These are phyloP conservation scores for Bombus waltoni DNA, from an alignment of 1,140 invertebrate genomes.

Conservation along the genomic window DNA sequence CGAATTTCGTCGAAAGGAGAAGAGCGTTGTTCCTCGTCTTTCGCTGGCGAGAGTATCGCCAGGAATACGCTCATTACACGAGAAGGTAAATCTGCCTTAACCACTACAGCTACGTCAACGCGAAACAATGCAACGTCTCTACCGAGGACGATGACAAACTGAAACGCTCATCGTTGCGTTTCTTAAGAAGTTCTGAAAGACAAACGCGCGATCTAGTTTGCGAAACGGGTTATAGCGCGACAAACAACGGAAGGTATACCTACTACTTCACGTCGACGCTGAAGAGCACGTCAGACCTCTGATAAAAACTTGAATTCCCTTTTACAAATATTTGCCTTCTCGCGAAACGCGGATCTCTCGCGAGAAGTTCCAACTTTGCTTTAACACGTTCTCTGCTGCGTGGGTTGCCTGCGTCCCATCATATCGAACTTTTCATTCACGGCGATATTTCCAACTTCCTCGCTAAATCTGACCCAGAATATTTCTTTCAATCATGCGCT, in stretches of 20 bases:
- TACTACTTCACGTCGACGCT: not conserved
- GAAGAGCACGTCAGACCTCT: not conserved
- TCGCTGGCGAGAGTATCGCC: not conserved
- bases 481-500: not conserved
- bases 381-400: not conserved
- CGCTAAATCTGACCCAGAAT: not conserved
- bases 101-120: too few species aligned
- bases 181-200: not conserved
- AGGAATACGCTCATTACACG: too few species aligned
- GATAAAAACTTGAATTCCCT: constrained; percentile 10
- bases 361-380: not conserved
- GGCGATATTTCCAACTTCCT: not conserved
- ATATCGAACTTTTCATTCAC: not conserved
- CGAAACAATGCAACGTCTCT: not conserved
- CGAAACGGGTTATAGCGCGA: not conserved
- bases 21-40: not conserved
- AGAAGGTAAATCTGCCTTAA: too few species aligned
- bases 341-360: not conserved
- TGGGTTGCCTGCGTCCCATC: not conserved
- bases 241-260: not conserved
- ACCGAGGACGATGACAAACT: not conserved
- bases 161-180: not conserved
- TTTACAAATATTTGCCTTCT: not conserved
- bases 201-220: not conserved
- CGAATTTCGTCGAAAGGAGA: not conserved